A percentile compares a stretch with the other conserved stretches of the same genome.
Conservation (phyloP, 2,797 vertebrate genomes). For the Myotis planiceps region DNA sequence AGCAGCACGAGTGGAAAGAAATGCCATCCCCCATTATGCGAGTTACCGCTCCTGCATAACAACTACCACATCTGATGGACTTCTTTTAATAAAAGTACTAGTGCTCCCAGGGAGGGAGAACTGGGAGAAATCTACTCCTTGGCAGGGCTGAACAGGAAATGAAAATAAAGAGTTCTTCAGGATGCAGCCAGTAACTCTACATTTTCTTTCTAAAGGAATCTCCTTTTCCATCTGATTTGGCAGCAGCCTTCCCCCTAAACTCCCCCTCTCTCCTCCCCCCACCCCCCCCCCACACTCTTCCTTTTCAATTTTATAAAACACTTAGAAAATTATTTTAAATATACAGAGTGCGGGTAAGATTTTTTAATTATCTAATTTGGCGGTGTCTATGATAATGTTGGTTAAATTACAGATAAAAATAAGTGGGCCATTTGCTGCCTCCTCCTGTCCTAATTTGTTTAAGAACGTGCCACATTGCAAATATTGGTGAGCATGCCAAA, state of each 20-base stretch:
- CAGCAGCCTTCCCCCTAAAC: not conserved
- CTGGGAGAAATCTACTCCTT: constrained; percentile 72
- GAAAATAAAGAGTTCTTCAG: constrained; percentile 88
- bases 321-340: constrained; percentile 71
- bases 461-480: constrained; percentile 79
- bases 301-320: constrained; percentile 70
- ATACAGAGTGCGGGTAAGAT: constrained; percentile 73
- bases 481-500: constrained; percentile 71
- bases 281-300: not conserved
- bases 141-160: constrained; percentile 89
- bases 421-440: constrained; percentile 83
- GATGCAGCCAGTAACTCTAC: constrained; percentile 61
- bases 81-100: constrained; percentile 91
- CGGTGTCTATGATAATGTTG: constrained; percentile 76
- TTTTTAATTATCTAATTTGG: constrained; percentile 79
- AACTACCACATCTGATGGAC: constrained; percentile 91
- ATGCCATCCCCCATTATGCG: constrained; percentile 90
- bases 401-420: constrained; percentile 86
- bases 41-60: constrained; percentile 93
- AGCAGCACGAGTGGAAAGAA: constrained; percentile 91
- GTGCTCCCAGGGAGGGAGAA: constrained; percentile 47
- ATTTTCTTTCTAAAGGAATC: constrained; percentile 69
- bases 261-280: too few species aligned
- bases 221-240: constrained; percentile 74
- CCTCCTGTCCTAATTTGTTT: constrained; percentile 83